Evolutionary conservation across 2,113 vertebrate genomes (phyloP).

Genomic region (Gymnarchus niloticus): DNA sequence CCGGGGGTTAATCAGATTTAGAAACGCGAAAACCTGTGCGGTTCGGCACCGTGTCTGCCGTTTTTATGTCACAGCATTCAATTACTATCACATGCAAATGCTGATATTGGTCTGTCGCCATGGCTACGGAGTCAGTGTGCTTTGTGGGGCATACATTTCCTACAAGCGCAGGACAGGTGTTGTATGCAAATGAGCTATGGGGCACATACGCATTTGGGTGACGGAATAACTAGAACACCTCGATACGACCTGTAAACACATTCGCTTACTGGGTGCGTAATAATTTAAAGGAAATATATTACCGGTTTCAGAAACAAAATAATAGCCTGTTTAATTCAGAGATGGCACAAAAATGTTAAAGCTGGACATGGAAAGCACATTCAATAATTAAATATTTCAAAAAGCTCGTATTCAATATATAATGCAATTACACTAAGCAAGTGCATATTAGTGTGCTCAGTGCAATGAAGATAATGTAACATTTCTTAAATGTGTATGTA

Average conservation of each 20-base stretch:
- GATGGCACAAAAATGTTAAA: not conserved
- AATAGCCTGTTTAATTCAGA: not conserved
- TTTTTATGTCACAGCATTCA: conserved; percentile 40
- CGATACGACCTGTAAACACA: not conserved
- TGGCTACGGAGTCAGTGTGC: conserved; percentile 30
- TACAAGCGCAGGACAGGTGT: not conserved
- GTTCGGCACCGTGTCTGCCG: conserved; percentile 24
- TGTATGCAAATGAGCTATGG: conserved; percentile 1
- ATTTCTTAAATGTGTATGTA: too few relatives aligned
- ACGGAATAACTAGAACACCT: not conserved
- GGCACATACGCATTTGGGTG: not conserved
- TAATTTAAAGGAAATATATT: not conserved
- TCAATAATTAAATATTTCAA: not conserved
- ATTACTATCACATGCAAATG: conserved; percentile 33
- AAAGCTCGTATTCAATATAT: not conserved
- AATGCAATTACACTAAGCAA: not conserved
- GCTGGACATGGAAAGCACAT: not conserved
- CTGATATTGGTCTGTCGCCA: conserved; percentile 37
- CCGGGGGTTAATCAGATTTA: conserved; percentile 36
- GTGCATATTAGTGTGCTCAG: not conserved
- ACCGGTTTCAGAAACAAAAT: not conserved
- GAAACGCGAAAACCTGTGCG: conserved; percentile 35
- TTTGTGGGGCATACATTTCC: conserved; percentile 14
- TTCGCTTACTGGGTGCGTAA: not conserved
- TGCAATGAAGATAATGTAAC: not conserved